These are phyloP conservation scores for Leucozona laternaria DNA, from an alignment of 2,888 invertebrate genomes.

Conservation along the genomic window DNA sequence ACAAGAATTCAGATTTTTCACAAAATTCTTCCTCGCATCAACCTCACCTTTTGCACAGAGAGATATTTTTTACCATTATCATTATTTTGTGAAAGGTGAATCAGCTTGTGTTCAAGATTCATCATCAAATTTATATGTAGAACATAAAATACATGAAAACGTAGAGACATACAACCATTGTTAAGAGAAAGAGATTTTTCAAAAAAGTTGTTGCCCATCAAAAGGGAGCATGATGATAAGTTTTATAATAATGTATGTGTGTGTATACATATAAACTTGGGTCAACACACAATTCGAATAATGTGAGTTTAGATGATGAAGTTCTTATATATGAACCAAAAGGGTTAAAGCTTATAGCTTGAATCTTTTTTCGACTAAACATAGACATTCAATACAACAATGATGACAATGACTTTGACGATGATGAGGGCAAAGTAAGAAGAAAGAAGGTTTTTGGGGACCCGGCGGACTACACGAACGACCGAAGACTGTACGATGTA, in stretches of 20 bases:
- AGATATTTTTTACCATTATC: background rate
- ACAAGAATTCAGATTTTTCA: background rate
- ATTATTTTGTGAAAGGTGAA: background rate
- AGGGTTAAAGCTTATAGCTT: background rate
- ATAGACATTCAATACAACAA: background rate
- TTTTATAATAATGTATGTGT: background rate
- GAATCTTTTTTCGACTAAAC: background rate
- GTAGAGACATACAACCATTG: background rate
- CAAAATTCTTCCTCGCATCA: background rate
- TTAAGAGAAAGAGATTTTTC: background rate
- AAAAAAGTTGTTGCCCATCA: background rate
- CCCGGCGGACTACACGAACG: too few relatives aligned
- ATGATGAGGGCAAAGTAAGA: background rate
- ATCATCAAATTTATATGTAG: conserved; percentile 1
- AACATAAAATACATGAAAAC: conserved; percentile 1
- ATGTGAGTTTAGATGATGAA: background rate
- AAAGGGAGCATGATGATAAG: background rate
- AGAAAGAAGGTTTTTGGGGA: background rate
- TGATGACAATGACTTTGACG: background rate
- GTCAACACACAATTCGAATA: background rate
- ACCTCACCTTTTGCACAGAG: background rate
- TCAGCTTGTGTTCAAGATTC: background rate
- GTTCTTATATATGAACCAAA: background rate
- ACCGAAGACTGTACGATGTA: background rate
- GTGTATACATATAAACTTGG: background rate